Base-by-base conservation (phyloP, 2,888 invertebrate genomes). In the Hypselothyrea guttata region DNA sequence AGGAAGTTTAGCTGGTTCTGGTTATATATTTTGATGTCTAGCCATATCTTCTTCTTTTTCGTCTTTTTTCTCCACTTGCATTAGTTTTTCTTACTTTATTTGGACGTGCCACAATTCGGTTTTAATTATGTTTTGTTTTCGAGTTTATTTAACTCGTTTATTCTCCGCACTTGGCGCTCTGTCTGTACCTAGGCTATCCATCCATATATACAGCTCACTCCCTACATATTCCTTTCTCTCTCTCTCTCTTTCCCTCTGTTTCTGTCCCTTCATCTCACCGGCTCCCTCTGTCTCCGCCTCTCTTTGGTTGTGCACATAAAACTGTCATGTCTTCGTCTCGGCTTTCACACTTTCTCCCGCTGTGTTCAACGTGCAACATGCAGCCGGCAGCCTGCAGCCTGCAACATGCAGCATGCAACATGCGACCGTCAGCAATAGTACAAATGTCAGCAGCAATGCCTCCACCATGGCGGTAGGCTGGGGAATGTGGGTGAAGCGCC, bases 381-480 rank as follows among this genome's bases (percentile, higher is more conserved):
- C 55, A 58, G 33, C 31, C 22, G 28, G 63, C 60, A 70, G 55
- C 56, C 48, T 18, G 13, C 12, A 13, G 18, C 16, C 16, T 53
- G 63, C 75, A 62, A 62, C 62, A 63, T 73, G 71, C 16, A 56
- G 54, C 22, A 22, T 22, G 22, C 45, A 56, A 38, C 38, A 38
- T 18, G 68, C 57, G 56, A 56, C 66, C 66, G 72, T 79, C 76
- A 71, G 64, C 68, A 55, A 63, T 68, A 58, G 68, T 51, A 77
- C 60, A 63, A 65, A 68, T 77, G 68, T 76, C 74, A 73, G 68
- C 59, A 57, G 45, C 70, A 65, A 59, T 69, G 75, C 62, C 64
- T 64, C 51, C 47, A 61, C 63, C 59, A 51, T 71, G 73, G 62
- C 76, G 53, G 52, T 35, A 27, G 44, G 41, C 30, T 44, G 37